Base-by-base conservation (phyloP, 2,888 invertebrate genomes). In the Oxyteleia sp. region DNA sequence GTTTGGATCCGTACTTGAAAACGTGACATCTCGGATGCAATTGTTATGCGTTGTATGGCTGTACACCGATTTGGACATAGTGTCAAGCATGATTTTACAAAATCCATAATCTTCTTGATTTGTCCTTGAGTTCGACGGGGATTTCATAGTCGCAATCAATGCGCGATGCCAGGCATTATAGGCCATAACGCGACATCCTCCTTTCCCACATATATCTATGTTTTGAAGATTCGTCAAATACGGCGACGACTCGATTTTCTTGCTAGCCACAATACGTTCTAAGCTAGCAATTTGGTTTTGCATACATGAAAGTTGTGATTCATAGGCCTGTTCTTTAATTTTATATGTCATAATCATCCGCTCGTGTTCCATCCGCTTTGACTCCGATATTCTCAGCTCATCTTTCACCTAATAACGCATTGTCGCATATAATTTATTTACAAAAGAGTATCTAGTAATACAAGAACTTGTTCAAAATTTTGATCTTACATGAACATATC, bases 41-140 rank as follows among this genome's bases (percentile, higher is more conserved):
- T 96, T 96, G 0, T 94, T 94, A 86, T 98, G 98, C 2, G 98
- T 93, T 3, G 98, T 93, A 76, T 95, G 95, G 7, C 97, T 94
- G 88, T 96, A 98, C 49, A 95, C 95, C 0, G 95, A 94, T 0
- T 95, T 92, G 85, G 95, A 95, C 86, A 96, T 96, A 43, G 95
- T 95, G 0, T 95, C 93, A 0, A 95, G 94, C 88, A 95, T 95
- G 0, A 98, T 95, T 92, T 96, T 97, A 75, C 96, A 95, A 1
- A 98, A 94, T 0, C 98, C 98, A 92, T 95, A 98, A 0, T 97
- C 97, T 0, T 96, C 95, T 91, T 97, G 98, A 91, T 97, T 97
- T 0, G 97, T 90, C 8, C 16, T 64, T 38, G 93, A 93, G 87
- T 95, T 97, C 8, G 32, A 10, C 0, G 94, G 93, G 3, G 97